Evolutionary conservation across 2,797 vertebrate species (phyloP), one percentile per base, ranked within the genome.

Genomic region (Trematomus bernacchii): DNA sequence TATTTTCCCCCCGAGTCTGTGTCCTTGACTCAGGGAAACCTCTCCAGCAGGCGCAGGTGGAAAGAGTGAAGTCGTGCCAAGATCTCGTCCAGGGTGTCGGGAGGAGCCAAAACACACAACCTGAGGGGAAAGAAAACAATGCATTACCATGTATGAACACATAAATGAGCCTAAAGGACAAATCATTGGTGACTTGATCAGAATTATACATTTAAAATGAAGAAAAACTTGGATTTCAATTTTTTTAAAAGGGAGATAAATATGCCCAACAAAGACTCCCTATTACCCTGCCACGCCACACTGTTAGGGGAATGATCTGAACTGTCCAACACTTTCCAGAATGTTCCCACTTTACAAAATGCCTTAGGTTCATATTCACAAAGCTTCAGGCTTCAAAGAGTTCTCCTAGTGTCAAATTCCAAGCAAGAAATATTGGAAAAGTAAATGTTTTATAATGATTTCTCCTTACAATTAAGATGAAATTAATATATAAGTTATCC

Each of bases 1-100:
- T 66, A 6, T 44, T 63, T 64, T 44, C 23, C 40, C 21, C 3
- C 1, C 5, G 15, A 51, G 33, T 62, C 19, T 33, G 55, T 59
- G 77, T 66, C 81, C 57, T 70, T 73, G 75, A 79, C 14, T 76
- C 69, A 84, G 65, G 68, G 73, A 62, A 80, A 74, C 53, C 23
- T 79, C n/a, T 84, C 57, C 71, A 61, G 59, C 52, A 85, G 80
- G 68, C 33, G 75, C 66, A 73, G 76, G 83, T 91, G 85, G 82
- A 90, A 91, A 54, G 84, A 75, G 2, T 10, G 5, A 23, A 87
- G 55, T 7, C 57, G 47, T 40, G 72, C 66, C 64, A 91, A 44
- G 51, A 82, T 68, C n/a, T 80, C 72, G 33, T 87, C 70, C 52
- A 91, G 75, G 10, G 46, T 50, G 65, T 37, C 73, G 16, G 78